phyloP scores from a whole-genome alignment of 2,113 vertebrate species.

The Boleophthalmus pectinirostris region DNA sequence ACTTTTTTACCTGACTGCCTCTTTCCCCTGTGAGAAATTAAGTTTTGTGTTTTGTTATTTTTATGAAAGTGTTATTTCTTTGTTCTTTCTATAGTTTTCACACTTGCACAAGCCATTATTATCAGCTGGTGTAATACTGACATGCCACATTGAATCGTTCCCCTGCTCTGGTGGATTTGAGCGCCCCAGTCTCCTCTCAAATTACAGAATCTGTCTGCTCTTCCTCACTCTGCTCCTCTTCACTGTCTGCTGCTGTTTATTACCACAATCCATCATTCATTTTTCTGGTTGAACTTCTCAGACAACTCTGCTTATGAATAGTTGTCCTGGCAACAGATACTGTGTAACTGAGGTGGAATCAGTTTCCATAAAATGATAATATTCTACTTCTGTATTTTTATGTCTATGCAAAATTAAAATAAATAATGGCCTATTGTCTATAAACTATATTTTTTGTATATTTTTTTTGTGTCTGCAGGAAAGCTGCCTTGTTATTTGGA shows the following conservation, averaged over 20 bases:
- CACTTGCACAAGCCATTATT: not conserved
- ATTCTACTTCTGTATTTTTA: not conserved
- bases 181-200: not conserved
- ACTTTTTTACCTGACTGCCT: not conserved
- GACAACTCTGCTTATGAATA: constrained; percentile 32
- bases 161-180: not conserved
- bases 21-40: not conserved
- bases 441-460: constrained; percentile 5
- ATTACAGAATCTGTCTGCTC: not conserved
- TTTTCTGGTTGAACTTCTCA: constrained; percentile 29
- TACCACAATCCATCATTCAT: constrained; percentile 28
- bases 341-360: constrained; percentile 50
- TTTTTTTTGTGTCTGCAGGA: constrained; percentile 77
- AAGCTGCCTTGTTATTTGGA: constrained; percentile 91
- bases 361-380: constrained; percentile 43
- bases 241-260: constrained; percentile 23
- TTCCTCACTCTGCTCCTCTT: not conserved
- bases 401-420: not conserved
- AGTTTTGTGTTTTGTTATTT: not conserved
- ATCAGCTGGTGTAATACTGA: not conserved
- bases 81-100: not conserved
- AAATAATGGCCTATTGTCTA: not conserved
- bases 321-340: constrained; percentile 71
- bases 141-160: not conserved
- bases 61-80: not conserved